Base-by-base conservation (phyloP, 2,888 invertebrate genomes). In the Drosophila monieri region DNA sequence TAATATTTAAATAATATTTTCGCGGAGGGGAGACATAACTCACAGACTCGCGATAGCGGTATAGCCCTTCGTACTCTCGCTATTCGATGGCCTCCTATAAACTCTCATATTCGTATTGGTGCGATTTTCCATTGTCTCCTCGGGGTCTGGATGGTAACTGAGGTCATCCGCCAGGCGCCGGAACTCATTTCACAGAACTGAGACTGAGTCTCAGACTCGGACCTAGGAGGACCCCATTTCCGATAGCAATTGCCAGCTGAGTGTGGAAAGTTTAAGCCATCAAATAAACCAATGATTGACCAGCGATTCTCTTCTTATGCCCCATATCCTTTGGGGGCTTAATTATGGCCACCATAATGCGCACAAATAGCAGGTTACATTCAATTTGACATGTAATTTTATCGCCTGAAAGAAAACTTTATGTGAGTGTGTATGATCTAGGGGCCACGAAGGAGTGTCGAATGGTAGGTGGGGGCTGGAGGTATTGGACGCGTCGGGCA, bases 341-440 rank as follows among this genome's bases (percentile, higher is more conserved):
- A 83, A 83, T 83, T 85, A 79, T 85, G 77, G 74, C 77, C 71
- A 66, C 55, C 67, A 74, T 81, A 85, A 85, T 81, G 79, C 71
- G 77, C 77, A 69, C 85, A 85, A 83, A 81, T 83, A 76, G 79
- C 81, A 83, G 85, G 85, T 83, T 83, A 85, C 81, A 83, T 79
- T 83, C 81, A 83, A 83, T 83, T 83, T 83, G 81, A 83, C 85
- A 81, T 79, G 81, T 83, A 85, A 83, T 83, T 83, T 85, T 81
- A 85, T 83, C 73, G 81, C 76, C 72, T 73, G 68, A 74, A 76
- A 68, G 71, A 66, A 60, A 78, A 81, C 65, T 75, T 75, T 70
- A 52, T 54, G 41, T 51, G 37, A 54, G 54, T 57, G 46, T 30
- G 27, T 27, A 32, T 18, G 27, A 9, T 43, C 8, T 18, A 12